Base-by-base conservation (phyloP, 2,888 invertebrate genomes). In the Cosmia trapezina region DNA sequence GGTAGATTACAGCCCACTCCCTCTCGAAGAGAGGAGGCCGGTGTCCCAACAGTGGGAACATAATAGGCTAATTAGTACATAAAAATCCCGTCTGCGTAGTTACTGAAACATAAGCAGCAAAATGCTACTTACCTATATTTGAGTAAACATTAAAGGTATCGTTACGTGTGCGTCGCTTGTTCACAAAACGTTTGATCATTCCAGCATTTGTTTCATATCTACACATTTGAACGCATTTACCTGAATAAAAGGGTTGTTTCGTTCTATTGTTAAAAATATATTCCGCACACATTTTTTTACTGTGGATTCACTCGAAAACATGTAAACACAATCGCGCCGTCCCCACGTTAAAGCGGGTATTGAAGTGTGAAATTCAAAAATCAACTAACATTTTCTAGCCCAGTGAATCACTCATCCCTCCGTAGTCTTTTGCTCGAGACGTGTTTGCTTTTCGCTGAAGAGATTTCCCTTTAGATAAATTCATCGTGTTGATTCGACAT, bases 371-470 rank as follows among this genome's bases (percentile, higher is more conserved):
- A 95, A 95, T 95, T 94, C 95, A 95, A 95, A 95, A 95, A 95
- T 96, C 95, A 95, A 96, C 94, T 95, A 94, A 95, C 94, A 94
- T 95, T 95, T 95, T 96, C 95, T 93, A 92, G 90, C 88, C 90
- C 95, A 95, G 91, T 95, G 95, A 94, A 89, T 93, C 91, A 89
- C 89, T 93, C 93, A 92, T 91, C 93, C 92, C 93, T 91, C 90
- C 88, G 89, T 90, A 94, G 93, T 91, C 91, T 93, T 93, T 92
- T 91, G 90, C 91, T 89, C 88, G 87, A 91, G 90, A 92, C 92
- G 90, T 94, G 93, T 95, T 95, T 94, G 91, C 92, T 90, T 91
- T 93, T 89, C 92, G 89, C 91, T 90, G 89, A 87, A 91, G 89
- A 93, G 92, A 92, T 93, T 94, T 93, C 93, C 93, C 93, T 93